A percentile compares a stretch with the other conserved stretches of the same genome.
phyloP scores from a whole-genome alignment of 1,140 invertebrate genomes.

The Leptopilina boulardi region DNA sequence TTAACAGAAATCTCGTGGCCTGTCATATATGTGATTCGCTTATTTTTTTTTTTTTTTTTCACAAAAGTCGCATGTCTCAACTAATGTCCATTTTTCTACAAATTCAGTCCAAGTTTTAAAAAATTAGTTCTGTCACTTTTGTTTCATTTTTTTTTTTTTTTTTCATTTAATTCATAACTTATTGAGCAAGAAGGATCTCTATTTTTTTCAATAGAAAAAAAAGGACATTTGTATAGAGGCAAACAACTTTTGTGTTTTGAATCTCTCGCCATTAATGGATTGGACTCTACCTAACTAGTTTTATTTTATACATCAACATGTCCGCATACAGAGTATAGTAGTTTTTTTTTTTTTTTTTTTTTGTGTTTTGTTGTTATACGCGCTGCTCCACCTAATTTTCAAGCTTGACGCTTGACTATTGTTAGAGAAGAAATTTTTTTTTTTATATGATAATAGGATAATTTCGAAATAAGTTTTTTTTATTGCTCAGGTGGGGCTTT shows the following conservation, averaged over 20 bases:
- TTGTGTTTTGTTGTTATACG: slow-evolving; percentile 39
- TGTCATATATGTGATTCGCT: slow-evolving; percentile 37
- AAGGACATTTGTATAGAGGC: background rate
- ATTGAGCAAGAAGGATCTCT: background rate
- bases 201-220: background rate
- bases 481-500: slow-evolving; percentile 18
- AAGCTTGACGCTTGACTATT: slow-evolving; percentile 32
- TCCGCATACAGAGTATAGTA: slow-evolving; percentile 62
- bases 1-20: slow-evolving; percentile 27
- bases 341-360: slow-evolving; percentile 32
- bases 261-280: slow-evolving; percentile 40
- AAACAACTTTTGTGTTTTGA: background rate
- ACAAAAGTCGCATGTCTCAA: slow-evolving; percentile 49
- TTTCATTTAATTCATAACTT: background rate
- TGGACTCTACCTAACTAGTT: slow-evolving; percentile 58
- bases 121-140: background rate
- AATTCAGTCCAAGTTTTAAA: slow-evolving; percentile 8
- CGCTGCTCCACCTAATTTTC: slow-evolving; percentile 44
- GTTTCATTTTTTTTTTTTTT: background rate
- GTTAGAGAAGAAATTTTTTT: background rate
- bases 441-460: no score
- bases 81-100: slow-evolving; percentile 28
- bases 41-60: no score
- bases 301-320: slow-evolving; percentile 66
- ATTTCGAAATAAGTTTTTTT: background rate